Conservation (phyloP, 2,888 invertebrate genomes). For the Agrochola lota region DNA sequence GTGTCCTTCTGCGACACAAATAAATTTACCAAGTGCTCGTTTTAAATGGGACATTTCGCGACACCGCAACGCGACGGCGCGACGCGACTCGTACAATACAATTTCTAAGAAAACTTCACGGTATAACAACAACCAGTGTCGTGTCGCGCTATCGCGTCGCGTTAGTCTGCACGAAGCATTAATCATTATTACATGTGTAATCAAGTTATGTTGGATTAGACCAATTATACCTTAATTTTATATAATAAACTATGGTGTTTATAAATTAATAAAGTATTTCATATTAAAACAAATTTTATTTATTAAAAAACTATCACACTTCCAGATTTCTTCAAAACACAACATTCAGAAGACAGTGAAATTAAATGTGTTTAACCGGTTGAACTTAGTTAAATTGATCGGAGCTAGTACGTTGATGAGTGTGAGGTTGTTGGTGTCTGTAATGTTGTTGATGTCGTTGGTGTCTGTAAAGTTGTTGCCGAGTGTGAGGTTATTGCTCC, state of each 20-base stretch:
- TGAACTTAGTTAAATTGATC: neutral
- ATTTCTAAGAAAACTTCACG: too few relatives aligned
- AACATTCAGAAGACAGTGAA: conserved; percentile 41
- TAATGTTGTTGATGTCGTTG: neutral
- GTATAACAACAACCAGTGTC: too few relatives aligned
- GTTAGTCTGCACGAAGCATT: too few relatives aligned
- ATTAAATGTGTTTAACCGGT: conserved; percentile 4
- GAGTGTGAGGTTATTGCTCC: conserved; percentile 60
- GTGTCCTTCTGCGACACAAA: conserved; percentile 24
- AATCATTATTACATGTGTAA: conserved; percentile 24
- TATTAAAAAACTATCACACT: conserved; percentile 46
- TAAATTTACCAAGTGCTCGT: conserved; percentile 55
- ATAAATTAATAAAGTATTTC: conserved; percentile 61
- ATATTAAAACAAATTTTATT: conserved; percentile 38
- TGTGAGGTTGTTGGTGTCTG: conserved; percentile 11
- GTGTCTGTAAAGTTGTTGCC: conserved; percentile 14
- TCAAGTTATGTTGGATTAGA: conserved; percentile 15
- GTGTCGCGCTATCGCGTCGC: too few relatives aligned
- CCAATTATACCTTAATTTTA: conserved; percentile 14
- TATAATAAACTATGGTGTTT: conserved; percentile 18
- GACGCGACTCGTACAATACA: too few relatives aligned
- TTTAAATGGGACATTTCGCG: conserved; percentile 32
- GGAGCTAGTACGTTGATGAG: neutral
- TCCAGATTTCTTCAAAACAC: conserved; percentile 28
- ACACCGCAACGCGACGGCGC: neutral